Evolutionary conservation across 2,888 invertebrate species (phyloP), one percentile per base, ranked within the genome.

Genomic region (Drosophila suboccidentalis): DNA sequence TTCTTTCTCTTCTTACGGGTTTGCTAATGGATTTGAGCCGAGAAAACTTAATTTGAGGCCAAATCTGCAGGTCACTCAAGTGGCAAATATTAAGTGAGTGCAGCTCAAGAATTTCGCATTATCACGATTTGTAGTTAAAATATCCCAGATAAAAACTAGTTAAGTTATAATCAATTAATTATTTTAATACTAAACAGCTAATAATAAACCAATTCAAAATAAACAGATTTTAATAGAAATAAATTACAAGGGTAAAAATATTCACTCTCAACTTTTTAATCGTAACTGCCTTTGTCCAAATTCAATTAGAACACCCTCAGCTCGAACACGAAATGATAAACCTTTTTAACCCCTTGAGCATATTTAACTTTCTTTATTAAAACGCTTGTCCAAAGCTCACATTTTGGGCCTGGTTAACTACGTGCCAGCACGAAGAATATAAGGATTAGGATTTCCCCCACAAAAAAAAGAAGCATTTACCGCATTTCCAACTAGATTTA

Each of bases 1-100:
- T 36, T 13, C n/a, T 22, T 47, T 47, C n/a, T 15, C 51, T 54
- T 19, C 26, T 54, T 32, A 34, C 51, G 60, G 38, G 22, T 61
- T 58, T 58, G 59, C 83, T 79, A 79, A 79, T 79, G 78, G 78
- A 79, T 79, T 75, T 75, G 59, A 46, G 64, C 63, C 44, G 43
- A 47, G 54, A 75, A 75, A 79, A 79, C 78, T 79, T 80, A 82
- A 79, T 79, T 82, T 71, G 63, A 46, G 75, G 80, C 51, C 57
- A 65, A 67, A 51, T 46, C 60, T 47, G 50, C 54, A 57, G 58
- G 49, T 75, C 55, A 59, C 36, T 62, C 54, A 59, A 75, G 59
- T 79, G 82, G 51, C 62, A 67, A 75, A 64, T 62, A 65, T 75
- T 79, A 61, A 68, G 46, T 57, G 53, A 63, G 44, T 59, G 44